Conservation (phyloP, 2,797 vertebrate genomes). For the Antennarius maculatus region DNA sequence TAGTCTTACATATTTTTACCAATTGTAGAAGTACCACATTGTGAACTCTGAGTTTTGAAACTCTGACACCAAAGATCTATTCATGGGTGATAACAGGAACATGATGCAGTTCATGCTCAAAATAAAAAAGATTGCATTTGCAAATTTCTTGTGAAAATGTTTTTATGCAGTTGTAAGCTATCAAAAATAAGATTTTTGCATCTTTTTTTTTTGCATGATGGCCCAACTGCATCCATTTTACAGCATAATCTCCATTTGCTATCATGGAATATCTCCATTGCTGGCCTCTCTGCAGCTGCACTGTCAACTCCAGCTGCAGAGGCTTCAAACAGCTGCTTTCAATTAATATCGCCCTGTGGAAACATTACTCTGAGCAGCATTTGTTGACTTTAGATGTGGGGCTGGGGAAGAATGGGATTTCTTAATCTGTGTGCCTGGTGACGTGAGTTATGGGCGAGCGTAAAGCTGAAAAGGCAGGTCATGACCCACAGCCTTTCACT, state of each 20-base stretch:
- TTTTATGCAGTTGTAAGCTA: background rate
- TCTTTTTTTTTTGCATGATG: background rate
- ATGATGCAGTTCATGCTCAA: background rate
- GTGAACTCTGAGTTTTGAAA: too few species aligned
- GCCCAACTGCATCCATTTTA: conserved; percentile 9
- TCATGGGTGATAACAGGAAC: background rate
- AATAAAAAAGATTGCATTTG: background rate
- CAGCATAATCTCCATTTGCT: conserved; percentile 26
- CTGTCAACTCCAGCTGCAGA: conserved; percentile 68
- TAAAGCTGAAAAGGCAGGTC: conserved; percentile 66
- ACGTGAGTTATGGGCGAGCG: conserved; percentile 67
- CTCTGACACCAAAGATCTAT: too few species aligned
- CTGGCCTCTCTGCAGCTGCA: conserved; percentile 57
- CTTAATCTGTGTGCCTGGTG: conserved; percentile 65
- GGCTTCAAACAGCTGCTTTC: conserved; percentile 75
- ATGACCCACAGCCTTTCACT: conserved; percentile 60
- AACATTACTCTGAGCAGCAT: conserved; percentile 73
- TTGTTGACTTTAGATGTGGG: conserved; percentile 79
- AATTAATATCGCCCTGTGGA: conserved; percentile 69
- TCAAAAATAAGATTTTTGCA: background rate
- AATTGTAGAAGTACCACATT: background rate
- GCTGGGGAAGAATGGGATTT: conserved; percentile 59
- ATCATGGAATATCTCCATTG: conserved; percentile 34
- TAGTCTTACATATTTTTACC: conserved; percentile 26
- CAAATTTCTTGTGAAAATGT: background rate